Conservation (phyloP, 2,888 invertebrate genomes). For the Athetis lepigone region DNA sequence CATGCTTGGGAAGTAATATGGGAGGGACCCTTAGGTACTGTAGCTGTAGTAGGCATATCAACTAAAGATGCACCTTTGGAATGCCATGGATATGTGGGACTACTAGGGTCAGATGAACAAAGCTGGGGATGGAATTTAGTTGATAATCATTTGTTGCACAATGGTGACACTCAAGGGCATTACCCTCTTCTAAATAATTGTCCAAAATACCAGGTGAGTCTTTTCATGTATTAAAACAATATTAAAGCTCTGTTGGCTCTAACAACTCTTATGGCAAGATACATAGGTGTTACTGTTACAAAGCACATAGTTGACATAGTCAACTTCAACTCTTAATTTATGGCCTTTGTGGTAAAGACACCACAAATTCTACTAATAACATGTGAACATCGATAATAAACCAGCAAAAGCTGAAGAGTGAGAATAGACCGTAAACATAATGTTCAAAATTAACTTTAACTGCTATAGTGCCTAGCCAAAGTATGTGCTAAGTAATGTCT, state of each 20-base stretch:
- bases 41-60: constrained; percentile 98
- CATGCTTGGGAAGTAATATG: constrained; percentile 99
- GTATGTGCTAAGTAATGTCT: no score
- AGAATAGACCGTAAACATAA: no score
- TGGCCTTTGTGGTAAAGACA: no score
- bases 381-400: no score
- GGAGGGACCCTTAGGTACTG: constrained; percentile 99
- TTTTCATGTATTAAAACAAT: background rate
- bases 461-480: no score
- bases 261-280: no score
- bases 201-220: constrained; percentile 97
- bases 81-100: constrained; percentile 98
- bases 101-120: constrained; percentile 98
- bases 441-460: no score
- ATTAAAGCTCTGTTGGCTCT: background rate
- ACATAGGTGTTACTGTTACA: no score
- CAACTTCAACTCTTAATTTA: no score
- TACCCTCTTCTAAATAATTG: constrained; percentile 98
- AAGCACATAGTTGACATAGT: no score
- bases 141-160: constrained; percentile 98
- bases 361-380: no score
- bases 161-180: constrained; percentile 98
- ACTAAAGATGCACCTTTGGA: constrained; percentile 98
- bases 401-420: no score
- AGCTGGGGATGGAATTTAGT: constrained; percentile 99